Percentiles rank a stretch among this genome's conserved stretches.
These are phyloP conservation scores for Drosophila tropicalis DNA, from an alignment of 1,140 invertebrate genomes.

Conservation along the genomic window DNA sequence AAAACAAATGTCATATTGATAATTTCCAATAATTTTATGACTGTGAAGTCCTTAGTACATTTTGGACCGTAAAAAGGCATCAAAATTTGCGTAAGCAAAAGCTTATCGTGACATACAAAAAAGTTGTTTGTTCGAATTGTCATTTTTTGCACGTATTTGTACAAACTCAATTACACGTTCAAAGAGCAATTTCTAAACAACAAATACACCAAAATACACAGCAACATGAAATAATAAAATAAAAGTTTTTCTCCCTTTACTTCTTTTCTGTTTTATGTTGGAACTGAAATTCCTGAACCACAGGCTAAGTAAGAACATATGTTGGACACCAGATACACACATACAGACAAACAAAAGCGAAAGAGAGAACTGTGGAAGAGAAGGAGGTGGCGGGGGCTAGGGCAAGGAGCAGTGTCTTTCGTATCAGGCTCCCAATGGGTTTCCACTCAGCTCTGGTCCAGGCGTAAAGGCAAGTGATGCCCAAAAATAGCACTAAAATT, in stretches of 20 bases:
- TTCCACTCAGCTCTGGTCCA: slow-evolving; percentile 33
- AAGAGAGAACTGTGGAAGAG: not conserved
- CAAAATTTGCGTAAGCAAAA: slow-evolving; percentile 35
- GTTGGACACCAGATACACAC: slow-evolving; percentile 50
- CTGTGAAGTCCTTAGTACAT: not conserved
- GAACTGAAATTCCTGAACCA: slow-evolving; percentile 27
- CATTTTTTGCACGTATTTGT: slow-evolving; percentile 51
- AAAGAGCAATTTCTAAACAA: slow-evolving; percentile 39
- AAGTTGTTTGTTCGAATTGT: slow-evolving; percentile 32
- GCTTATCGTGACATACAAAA: slow-evolving; percentile 7
- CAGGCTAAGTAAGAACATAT: slow-evolving; percentile 57
- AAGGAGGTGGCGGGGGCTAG: not conserved
- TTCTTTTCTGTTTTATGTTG: slow-evolving; percentile 36
- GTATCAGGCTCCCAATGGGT: slow-evolving; percentile 37
- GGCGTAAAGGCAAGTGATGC: slow-evolving; percentile 47
- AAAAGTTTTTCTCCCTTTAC: slow-evolving; percentile 29
- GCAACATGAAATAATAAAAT: slow-evolving; percentile 35
- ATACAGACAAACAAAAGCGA: slow-evolving; percentile 13
- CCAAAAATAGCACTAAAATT: slow-evolving; percentile 67
- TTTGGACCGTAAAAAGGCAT: not conserved
- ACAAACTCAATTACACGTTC: slow-evolving; percentile 52
- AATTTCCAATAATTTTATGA: slow-evolving; percentile 2
- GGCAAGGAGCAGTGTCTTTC: slow-evolving; percentile 24
- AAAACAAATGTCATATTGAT: slow-evolving; percentile 3
- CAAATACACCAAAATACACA: slow-evolving; percentile 10